Evolutionary conservation across 2,797 vertebrate species (phyloP).

Genomic region (Acomys russatus): DNA sequence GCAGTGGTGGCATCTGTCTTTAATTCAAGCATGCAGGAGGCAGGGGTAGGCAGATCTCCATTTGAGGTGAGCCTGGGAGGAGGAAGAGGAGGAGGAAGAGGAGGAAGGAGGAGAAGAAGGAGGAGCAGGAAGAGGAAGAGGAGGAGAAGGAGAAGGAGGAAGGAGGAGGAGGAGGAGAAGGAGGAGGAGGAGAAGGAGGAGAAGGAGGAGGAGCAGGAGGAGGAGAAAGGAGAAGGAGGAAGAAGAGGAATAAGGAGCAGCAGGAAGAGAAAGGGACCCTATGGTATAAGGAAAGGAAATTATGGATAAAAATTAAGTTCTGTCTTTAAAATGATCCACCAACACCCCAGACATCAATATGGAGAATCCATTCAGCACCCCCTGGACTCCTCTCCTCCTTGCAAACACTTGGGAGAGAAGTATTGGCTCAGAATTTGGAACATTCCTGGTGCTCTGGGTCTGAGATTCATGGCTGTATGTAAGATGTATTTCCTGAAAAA

Average conservation of each 20-base stretch:
- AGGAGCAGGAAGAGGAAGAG: no score
- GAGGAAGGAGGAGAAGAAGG: no score
- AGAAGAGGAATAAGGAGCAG: no score
- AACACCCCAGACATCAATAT: background rate
- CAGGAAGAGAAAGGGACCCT: no score
- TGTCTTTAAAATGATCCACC: background rate
- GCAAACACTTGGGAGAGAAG: background rate
- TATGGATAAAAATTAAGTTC: background rate
- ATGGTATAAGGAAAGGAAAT: background rate
- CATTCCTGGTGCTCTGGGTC: background rate
- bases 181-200: no score
- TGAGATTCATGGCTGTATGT: background rate
- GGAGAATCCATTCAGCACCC: background rate
- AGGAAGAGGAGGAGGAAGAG: no score
- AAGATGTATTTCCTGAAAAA: background rate
- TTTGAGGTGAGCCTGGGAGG: background rate
- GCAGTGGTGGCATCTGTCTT: background rate
- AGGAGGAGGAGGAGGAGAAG: no score
- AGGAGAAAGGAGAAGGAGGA: no score
- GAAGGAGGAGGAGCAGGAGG: no score
- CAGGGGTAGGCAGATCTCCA: background rate
- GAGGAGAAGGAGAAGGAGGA: no score
- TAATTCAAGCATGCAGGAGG: background rate
- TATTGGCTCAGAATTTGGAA: constrained; percentile 31
- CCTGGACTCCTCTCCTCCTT: background rate